Conservation (phyloP, 2,888 invertebrate genomes). For the Cremastobaeus sp. region DNA sequence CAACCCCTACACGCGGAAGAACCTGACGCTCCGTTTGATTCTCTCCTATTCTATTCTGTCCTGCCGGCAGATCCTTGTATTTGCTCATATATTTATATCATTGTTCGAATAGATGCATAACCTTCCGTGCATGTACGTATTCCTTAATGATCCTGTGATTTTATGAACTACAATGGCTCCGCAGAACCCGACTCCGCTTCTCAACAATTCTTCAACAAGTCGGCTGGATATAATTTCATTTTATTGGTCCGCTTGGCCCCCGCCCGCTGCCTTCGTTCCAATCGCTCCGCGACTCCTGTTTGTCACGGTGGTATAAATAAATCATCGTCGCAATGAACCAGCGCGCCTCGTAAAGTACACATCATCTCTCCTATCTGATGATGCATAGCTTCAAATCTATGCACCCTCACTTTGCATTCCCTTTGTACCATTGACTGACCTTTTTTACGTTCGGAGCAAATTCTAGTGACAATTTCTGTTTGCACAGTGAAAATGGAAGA, state of each 20-base stretch:
- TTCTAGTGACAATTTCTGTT: slow-evolving; percentile 69
- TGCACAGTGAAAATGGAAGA: slow-evolving; percentile 55
- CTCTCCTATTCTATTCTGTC: slow-evolving; percentile 58
- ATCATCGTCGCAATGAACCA: slow-evolving; percentile 35
- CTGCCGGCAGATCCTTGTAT: slow-evolving; percentile 48
- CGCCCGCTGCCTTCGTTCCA: no score
- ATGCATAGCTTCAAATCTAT: slow-evolving; percentile 60
- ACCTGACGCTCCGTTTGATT: slow-evolving; percentile 59
- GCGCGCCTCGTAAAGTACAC: slow-evolving; percentile 45
- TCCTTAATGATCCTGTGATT: slow-evolving; percentile 30
- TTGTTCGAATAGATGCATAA: slow-evolving; percentile 17
- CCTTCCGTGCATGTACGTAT: neutral
- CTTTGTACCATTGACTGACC: slow-evolving; percentile 58
- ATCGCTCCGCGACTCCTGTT: slow-evolving; percentile 18
- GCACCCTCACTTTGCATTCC: slow-evolving; percentile 64
- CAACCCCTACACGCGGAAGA: slow-evolving; percentile 50
- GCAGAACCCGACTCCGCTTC: no score
- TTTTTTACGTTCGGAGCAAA: slow-evolving; percentile 68
- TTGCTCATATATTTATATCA: slow-evolving; percentile 54
- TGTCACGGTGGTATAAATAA: slow-evolving; percentile 33
- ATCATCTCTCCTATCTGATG: slow-evolving; percentile 59
- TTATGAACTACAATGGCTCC: no score
- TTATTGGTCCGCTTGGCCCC: no score
- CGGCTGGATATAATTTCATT: no score
- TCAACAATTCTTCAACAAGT: no score